Base-by-base conservation (phyloP, 23 tunicate genomes). In the Ciona savignyi region DNA sequence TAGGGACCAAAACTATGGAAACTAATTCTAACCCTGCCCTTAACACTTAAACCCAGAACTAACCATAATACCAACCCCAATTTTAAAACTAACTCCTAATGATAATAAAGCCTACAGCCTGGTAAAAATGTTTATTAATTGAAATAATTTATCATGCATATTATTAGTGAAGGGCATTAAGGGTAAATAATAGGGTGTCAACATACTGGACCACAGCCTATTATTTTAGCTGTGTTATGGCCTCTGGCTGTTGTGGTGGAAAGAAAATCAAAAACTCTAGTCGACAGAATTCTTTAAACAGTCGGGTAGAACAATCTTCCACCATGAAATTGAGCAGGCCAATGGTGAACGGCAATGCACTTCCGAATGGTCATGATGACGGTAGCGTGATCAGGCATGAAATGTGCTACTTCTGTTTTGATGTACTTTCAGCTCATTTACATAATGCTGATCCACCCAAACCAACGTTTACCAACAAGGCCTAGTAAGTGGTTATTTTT, bases 371-470 rank as follows among this genome's bases (percentile, higher is more conserved):
- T 34, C 11, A 32, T 0, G 67, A 66, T 15, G 66, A 73, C 21
- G 34, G 68, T 22, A 26, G 64, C 26, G 81, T 87, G 28, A 65
- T 82, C 25, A 76, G 33, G 27, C n/a, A 11, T 0, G 96, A 91
- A 27, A 91, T 91, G 97, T 91, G 97, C 72, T 84, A 30, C 35
- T 91, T 73, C 70, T 91, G 97, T 56, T 91, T 91, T 63, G 97
- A 91, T 67, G 91, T 84, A 4, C 67, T 91, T 29, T 34, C 51
- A 15, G 69, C 78, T 80, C 75, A 85, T 49, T 83, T 91, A 60
- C 66, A 70, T 31, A 65, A 72, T 42, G 21, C 48, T 19, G 84
- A 84, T 3, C 68, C 83, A 25, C 86, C 86, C 11, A 66, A 29
- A n/a, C 97, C 97, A 27, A 4, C 79, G 0, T 91, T 91, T 48